Conservation (phyloP, 2,888 invertebrate species). For the Oligia latruncula region DNA sequence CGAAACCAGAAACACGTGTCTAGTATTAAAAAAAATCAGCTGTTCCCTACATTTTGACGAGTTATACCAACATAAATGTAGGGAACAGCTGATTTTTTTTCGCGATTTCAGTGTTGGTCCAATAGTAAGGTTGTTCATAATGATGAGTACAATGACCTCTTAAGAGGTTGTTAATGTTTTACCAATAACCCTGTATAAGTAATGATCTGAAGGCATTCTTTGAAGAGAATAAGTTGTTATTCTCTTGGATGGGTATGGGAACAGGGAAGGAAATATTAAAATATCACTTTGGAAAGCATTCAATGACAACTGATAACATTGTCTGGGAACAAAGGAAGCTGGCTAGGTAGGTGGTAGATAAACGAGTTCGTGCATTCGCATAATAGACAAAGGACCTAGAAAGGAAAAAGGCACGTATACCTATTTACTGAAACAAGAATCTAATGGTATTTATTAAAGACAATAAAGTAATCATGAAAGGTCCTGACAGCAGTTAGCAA, state of each 20-base stretch:
- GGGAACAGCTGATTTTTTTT: no score
- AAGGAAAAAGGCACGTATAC: neutral
- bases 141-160: no score
- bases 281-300: neutral
- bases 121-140: no score
- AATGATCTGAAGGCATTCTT: neutral
- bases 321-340: neutral
- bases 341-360: neutral
- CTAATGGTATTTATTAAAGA: constrained; percentile 10
- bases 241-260: neutral
- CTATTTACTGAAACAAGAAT: constrained; percentile 2
- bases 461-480: constrained; percentile 10
- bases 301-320: neutral
- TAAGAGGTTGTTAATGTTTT: no score
- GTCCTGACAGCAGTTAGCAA: constrained; percentile 33
- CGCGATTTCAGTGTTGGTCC: no score
- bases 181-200: no score
- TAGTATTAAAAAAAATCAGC: no score
- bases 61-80: no score
- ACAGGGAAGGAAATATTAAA: neutral
- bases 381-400: neutral
- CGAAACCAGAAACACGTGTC: no score
- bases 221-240: no score
- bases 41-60: no score
- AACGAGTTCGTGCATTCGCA: neutral